phyloP scores from a whole-genome alignment of 1,140 invertebrate genomes.

The Carcinoscorpius rotundicauda region DNA sequence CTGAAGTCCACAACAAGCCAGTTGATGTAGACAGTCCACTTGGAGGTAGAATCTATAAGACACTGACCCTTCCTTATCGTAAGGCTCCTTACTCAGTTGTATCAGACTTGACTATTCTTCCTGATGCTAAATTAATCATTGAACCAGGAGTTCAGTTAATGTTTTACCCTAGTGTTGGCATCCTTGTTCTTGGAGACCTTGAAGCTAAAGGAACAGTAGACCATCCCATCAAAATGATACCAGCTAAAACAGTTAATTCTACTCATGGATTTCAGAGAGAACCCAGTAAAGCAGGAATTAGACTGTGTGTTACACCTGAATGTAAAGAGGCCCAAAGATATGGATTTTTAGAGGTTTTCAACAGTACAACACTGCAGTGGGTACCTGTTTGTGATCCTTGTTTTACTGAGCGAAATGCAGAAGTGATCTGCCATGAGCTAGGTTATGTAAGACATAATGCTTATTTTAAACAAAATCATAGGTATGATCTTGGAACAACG shows the following conservation, averaged over 20 bases:
- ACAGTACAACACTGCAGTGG: conserved; percentile 88
- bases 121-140: conserved; percentile 67
- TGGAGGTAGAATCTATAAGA: conserved; percentile 67
- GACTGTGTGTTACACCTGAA: conserved; percentile 31
- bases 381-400: conserved; percentile 89
- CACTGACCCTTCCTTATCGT: conserved; percentile 53
- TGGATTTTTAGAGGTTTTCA: conserved; percentile 88
- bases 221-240: conserved; percentile 71
- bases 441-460: conserved; percentile 79
- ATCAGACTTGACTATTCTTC: conserved; percentile 94
- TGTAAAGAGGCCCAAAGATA: conserved; percentile 29
- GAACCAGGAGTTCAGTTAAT: conserved; percentile 75
- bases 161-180: conserved; percentile 92
- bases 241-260: conserved; percentile 32
- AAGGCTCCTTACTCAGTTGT: conserved; percentile 64
- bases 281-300: conserved; percentile 17
- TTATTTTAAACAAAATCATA: conserved; percentile 60
- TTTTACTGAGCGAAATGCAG: conserved; percentile 87
- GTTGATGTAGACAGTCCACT: conserved; percentile 50
- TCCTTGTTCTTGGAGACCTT: conserved; percentile 87
- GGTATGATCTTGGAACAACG: conserved; percentile 73
- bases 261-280: not conserved
- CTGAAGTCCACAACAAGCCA: not conserved
- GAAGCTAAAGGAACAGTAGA: conserved; percentile 64
- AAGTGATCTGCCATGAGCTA: conserved; percentile 90